These are phyloP conservation scores for Channa striata DNA, from an alignment of 2,797 vertebrate species.

Conservation along the genomic window DNA sequence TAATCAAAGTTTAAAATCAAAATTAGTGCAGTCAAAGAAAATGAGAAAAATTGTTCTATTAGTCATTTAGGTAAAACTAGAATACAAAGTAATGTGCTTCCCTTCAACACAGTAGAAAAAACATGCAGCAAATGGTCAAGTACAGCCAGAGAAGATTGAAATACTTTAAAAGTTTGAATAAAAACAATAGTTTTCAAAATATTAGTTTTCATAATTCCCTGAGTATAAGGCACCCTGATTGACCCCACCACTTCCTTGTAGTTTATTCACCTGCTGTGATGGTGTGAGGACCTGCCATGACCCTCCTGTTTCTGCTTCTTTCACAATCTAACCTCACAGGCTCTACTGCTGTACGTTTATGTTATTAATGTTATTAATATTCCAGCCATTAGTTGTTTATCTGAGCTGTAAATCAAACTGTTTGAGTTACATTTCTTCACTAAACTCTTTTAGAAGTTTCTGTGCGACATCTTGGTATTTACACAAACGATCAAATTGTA, in stretches of 20 bases:
- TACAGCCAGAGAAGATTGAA: no score
- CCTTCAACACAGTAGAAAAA: no score
- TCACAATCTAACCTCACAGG: neutral
- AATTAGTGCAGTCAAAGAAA: no score
- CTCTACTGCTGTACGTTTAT: neutral
- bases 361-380: neutral
- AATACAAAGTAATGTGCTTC: no score
- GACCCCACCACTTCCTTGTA: neutral
- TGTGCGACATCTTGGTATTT: neutral
- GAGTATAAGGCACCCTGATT: neutral
- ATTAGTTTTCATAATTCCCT: no score
- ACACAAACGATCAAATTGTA: neutral
- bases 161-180: no score
- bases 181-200: no score
- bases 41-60: no score
- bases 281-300: slow-evolving; percentile 29
- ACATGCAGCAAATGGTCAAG: no score
- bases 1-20: no score
- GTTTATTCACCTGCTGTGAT: slow-evolving; percentile 34
- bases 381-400: slow-evolving; percentile 4
- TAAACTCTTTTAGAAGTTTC: neutral
- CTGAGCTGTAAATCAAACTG: neutral
- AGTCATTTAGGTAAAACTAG: no score
- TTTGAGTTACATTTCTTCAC: neutral
- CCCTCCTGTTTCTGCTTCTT: slow-evolving; percentile 13